Evolutionary conservation across 2,888 invertebrate species (phyloP), one percentile per base, ranked within the genome.

Genomic region (Camptogramma bilineatum): DNA sequence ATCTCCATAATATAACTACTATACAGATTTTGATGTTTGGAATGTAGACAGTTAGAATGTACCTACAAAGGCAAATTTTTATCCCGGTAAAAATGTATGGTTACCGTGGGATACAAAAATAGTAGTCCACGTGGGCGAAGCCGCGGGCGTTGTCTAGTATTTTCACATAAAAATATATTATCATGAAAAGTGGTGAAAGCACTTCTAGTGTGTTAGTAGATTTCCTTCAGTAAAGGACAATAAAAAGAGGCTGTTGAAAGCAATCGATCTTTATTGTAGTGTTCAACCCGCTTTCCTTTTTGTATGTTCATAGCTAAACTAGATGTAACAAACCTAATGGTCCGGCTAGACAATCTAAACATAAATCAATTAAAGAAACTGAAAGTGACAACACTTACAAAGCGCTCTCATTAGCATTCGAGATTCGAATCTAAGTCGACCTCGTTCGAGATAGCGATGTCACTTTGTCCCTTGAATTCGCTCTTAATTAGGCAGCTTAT

Each of bases 301-400:
- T 16, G 17, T 7, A 5, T 17, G 24, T 9, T 34, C 24, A 39
- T 48, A 39, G 28, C 21, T 56, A 7, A 57, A 42, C 52, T 63
- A 53, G 57, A 53, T 54, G 46, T 9, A 18, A 19, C 18, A 9
- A 44, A 21, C 28, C 18, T 54, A 56, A 57, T 62, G 51, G 50
- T 48, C 19, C 17, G 54, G 51, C 62, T 58, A 66, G 62, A 66
- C 62, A 62, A 87, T 88, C 88, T 78, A 66, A 72, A 83, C 86
- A 84, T 80, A 82, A 87, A 91, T 90, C 90, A 88, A 89, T 90
- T 90, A 85, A 83, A 70, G 82, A 86, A 88, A 90, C 81, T 75
- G 88, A 90, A 88, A 90, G 87, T 77, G 82, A 82, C 74, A 71
- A 64, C 69, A 65, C 67, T 61, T 72, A 77, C 73, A 72, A 75